These are phyloP conservation scores for Diploptera punctata DNA, from an alignment of 2,888 invertebrate species.

Conservation along the genomic window DNA sequence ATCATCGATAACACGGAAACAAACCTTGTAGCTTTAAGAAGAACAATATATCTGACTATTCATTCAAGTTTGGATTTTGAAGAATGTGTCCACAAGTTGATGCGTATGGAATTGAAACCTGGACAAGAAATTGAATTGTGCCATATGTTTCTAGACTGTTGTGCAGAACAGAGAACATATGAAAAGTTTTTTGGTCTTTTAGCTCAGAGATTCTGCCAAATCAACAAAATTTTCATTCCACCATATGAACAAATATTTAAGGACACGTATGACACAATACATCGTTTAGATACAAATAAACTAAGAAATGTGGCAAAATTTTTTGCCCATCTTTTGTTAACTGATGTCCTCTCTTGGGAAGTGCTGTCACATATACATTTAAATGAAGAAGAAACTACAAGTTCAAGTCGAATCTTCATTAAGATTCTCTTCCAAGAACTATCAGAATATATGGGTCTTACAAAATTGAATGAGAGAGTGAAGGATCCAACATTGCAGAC, in stretches of 20 bases:
- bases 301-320: too few relatives aligned
- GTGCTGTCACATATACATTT: too few relatives aligned
- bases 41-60: slow-evolving; percentile 97
- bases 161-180: slow-evolving; percentile 98
- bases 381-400: too few relatives aligned
- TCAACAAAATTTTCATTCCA: slow-evolving; percentile 90
- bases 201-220: slow-evolving; percentile 89
- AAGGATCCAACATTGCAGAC: slow-evolving; percentile 89
- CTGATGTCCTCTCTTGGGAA: slow-evolving; percentile 97
- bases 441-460: slow-evolving; percentile 95
- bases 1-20: slow-evolving; percentile 98
- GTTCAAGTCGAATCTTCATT: too few relatives aligned
- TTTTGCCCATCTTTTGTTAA: slow-evolving; percentile 94
- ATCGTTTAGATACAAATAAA: too few relatives aligned
- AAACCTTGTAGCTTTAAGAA: slow-evolving; percentile 88
- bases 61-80: slow-evolving; percentile 99
- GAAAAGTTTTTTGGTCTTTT: slow-evolving; percentile 95
- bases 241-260: slow-evolving; percentile 95
- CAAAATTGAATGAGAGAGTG: slow-evolving; percentile 87
- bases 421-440: too few relatives aligned
- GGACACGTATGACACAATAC: slow-evolving; percentile 94
- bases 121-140: too few relatives aligned
- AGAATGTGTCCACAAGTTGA: slow-evolving; percentile 97
- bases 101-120: slow-evolving; percentile 96
- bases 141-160: slow-evolving; percentile 99